phyloP scores from a whole-genome alignment of 2,113 vertebrate genomes.

The Rutilus rutilus region DNA sequence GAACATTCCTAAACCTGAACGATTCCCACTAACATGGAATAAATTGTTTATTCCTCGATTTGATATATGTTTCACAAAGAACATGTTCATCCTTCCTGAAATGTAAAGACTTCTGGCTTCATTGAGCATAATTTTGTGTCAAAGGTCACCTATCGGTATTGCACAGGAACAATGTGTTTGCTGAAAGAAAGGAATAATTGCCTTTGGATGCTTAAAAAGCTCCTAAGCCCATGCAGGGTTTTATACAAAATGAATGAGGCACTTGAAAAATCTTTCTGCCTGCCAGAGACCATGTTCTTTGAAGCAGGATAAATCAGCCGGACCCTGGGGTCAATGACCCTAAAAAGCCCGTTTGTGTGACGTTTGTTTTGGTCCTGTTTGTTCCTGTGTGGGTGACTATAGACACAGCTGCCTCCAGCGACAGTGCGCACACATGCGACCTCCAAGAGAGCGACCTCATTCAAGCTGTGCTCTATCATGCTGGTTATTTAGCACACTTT shows the following conservation, averaged over 20 bases:
- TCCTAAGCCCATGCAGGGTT: not conserved
- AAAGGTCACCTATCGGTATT: not conserved
- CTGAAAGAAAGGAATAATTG: not conserved
- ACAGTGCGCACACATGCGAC: not conserved
- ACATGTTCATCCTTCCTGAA: not conserved
- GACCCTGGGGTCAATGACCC: constrained; percentile 35
- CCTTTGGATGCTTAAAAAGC: not conserved
- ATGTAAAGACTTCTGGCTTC: not conserved
- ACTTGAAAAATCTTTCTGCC: constrained; percentile 34
- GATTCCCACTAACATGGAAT: not conserved
- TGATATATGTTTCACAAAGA: not conserved
- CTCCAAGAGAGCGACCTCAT: constrained; percentile 5
- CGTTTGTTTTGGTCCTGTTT: constrained; percentile 45
- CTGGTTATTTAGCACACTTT: not conserved
- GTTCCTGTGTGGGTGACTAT: constrained; percentile 25
- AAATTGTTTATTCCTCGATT: not conserved
- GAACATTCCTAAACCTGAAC: constrained; percentile 15
- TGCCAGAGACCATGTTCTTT: constrained; percentile 19
- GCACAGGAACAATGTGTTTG: not conserved
- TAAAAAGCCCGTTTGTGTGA: constrained; percentile 20
- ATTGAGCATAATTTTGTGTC: constrained; percentile 20
- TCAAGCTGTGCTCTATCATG: not conserved
- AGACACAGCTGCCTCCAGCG: constrained; percentile 44
- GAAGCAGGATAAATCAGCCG: not conserved
- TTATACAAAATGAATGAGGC: not conserved